phyloP scores from a whole-genome alignment of 53 echinoderm and acorn worm species.

The Zoroaster sp. region DNA sequence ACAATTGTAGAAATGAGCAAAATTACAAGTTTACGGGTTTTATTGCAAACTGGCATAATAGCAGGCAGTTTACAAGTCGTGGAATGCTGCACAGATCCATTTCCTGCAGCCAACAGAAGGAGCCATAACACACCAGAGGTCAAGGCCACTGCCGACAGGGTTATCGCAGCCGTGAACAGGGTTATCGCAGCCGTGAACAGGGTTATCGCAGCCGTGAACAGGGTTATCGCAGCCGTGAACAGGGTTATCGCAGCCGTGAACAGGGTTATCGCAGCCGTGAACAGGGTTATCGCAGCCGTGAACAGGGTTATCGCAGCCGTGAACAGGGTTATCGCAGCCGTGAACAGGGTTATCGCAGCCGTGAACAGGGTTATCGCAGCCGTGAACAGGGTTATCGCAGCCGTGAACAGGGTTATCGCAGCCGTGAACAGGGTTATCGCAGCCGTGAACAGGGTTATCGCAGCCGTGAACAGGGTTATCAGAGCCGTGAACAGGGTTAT shows the following conservation, averaged over 20 bases:
- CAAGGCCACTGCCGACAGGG: neutral
- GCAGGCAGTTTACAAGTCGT: neutral
- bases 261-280: neutral
- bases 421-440: neutral
- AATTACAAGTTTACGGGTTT: too few species aligned
- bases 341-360: neutral
- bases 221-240: neutral
- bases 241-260: too few species aligned
- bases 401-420: neutral
- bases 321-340: neutral
- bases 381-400: neutral
- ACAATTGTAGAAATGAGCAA: conserved; percentile 9
- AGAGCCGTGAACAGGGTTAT: neutral
- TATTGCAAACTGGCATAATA: too few species aligned
- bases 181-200: neutral
- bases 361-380: neutral
- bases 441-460: neutral
- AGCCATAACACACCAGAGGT: neutral
- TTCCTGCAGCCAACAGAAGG: neutral
- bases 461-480: neutral
- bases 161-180: neutral
- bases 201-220: neutral
- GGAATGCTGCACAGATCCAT: neutral
- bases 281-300: neutral
- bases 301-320: neutral